phyloP scores from a whole-genome alignment of 1,140 invertebrate genomes.

The Ceratina australensis region DNA sequence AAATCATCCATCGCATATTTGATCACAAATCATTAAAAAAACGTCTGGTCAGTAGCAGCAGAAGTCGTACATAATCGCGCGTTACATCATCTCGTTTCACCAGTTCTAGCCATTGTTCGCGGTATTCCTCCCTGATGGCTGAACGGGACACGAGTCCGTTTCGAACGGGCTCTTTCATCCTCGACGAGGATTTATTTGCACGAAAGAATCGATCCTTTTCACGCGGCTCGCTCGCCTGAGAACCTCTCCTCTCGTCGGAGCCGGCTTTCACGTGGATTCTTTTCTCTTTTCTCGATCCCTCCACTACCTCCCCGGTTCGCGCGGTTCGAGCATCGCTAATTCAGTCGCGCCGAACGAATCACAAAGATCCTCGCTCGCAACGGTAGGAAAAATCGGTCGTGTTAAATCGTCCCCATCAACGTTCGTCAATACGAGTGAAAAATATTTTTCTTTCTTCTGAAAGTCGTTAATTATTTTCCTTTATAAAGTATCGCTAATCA shows the following conservation, averaged over 20 bases:
- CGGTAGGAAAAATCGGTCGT: conserved; percentile 8
- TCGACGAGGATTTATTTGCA: conserved; percentile 55
- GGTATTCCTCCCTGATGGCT: conserved; percentile 1
- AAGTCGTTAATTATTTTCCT: neutral
- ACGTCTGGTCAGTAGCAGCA: neutral
- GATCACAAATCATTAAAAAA: neutral
- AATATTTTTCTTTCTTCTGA: conserved; percentile 39
- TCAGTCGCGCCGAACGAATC: conserved; percentile 40
- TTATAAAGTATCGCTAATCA: too few species aligned
- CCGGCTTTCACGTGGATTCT: conserved; percentile 44
- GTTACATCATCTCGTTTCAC: conserved; percentile 15
- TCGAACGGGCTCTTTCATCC: conserved; percentile 48
- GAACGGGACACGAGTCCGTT: neutral
- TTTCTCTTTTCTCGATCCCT: neutral
- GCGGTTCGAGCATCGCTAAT: conserved; percentile 44
- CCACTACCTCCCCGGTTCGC: neutral
- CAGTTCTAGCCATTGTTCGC: conserved; percentile 29
- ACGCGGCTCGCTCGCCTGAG: conserved; percentile 32
- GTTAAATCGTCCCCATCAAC: neutral
- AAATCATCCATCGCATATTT: neutral
- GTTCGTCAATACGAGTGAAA: neutral
- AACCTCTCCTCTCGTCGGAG: conserved; percentile 9
- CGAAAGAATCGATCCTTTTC: conserved; percentile 56
- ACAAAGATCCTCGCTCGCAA: neutral
- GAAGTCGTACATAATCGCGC: neutral